Conservation (phyloP, 2,113 vertebrate species). For the Microcebus jonahi region DNA sequence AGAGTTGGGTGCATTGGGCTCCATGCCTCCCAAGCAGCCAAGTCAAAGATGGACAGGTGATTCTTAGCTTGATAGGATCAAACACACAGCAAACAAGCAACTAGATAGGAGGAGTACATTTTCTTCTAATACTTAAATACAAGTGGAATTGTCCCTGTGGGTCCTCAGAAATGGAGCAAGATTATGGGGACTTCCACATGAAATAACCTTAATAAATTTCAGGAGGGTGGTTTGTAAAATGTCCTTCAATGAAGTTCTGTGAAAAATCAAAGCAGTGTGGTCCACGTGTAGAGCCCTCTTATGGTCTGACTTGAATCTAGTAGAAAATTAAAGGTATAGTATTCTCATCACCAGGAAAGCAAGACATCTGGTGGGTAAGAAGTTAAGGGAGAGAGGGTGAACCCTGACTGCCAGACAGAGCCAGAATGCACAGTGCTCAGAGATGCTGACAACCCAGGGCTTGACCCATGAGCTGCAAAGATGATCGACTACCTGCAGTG, state of each 20-base stretch:
- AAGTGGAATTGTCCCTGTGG: neutral
- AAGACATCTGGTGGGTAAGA: neutral
- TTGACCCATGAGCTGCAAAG: no score
- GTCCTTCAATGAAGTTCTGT: accelerated
- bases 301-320: neutral
- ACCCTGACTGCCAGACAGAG: neutral
- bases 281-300: neutral
- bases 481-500: no score
- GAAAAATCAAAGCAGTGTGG: neutral
- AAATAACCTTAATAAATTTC: neutral
- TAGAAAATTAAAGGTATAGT: accelerated
- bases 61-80: neutral
- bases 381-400: neutral
- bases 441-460: accelerated
- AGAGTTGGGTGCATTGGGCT: neutral
- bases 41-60: neutral
- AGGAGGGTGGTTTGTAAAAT: neutral
- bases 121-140: neutral
- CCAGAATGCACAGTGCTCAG: no score
- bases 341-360: neutral
- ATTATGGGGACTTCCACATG: no score
- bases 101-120: neutral
- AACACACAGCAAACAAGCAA: neutral
- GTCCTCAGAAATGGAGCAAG: neutral
- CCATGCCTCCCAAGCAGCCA: no score